Evolutionary conservation across 2,888 invertebrate genomes (phyloP).

Genomic region (Philhelius pedissequus): DNA sequence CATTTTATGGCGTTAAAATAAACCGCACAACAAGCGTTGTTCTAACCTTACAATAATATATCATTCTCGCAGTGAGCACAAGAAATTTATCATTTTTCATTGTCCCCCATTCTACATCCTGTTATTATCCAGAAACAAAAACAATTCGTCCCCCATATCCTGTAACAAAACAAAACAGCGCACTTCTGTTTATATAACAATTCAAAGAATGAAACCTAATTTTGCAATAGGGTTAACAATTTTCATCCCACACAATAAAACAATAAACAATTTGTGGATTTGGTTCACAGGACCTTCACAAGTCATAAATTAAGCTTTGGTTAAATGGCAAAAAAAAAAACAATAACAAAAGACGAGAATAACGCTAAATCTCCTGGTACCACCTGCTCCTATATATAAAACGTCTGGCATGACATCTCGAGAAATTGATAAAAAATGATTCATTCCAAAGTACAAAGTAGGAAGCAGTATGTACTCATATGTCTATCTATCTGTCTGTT

Average conservation of each 20-base stretch:
- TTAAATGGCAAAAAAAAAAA: conserved; percentile 14
- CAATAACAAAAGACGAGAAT: conserved; percentile 6
- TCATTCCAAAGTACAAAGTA: background rate
- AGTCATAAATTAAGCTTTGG: conserved; percentile 21
- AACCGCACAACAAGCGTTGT: conserved; percentile 13
- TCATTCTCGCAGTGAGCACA: conserved; percentile 39
- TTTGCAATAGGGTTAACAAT: background rate
- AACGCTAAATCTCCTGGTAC: conserved; percentile 22
- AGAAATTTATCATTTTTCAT: conserved; percentile 46
- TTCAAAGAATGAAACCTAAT: conserved; percentile 3
- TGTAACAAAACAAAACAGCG: background rate
- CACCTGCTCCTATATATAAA: conserved; percentile 15
- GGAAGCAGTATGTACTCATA: conserved; percentile 21
- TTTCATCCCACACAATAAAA: no score
- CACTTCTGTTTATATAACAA: background rate
- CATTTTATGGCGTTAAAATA: background rate
- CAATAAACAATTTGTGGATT: background rate
- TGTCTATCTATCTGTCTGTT: conserved; percentile 50
- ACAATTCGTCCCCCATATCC: background rate
- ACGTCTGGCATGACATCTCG: conserved; percentile 24
- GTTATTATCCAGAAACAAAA: conserved; percentile 3
- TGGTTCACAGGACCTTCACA: conserved; percentile 13
- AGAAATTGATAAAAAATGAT: conserved; percentile 48
- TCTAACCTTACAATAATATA: conserved; percentile 29
- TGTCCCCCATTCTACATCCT: background rate